A percentile compares a stretch with the other conserved stretches of the same genome.
These are phyloP conservation scores for Siphamia tubifer DNA, from an alignment of 2,113 vertebrate species.

Conservation along the genomic window DNA sequence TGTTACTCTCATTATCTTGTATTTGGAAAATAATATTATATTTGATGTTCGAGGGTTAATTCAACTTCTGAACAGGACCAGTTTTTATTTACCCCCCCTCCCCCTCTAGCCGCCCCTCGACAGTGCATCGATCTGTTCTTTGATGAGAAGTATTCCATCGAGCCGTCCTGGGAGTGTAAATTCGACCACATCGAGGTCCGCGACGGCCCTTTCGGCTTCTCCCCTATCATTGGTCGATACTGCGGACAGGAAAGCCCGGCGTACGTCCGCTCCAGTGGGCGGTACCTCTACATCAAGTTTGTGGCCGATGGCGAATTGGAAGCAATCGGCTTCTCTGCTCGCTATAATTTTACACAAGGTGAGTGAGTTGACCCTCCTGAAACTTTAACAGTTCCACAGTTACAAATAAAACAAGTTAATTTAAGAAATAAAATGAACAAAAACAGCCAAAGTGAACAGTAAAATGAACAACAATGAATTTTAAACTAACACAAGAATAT, in stretches of 20 bases:
- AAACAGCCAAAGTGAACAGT: too few species aligned
- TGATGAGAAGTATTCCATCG: slow-evolving; percentile 94
- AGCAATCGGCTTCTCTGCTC: slow-evolving; percentile 90
- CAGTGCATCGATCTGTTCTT: slow-evolving; percentile 97
- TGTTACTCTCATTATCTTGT: too few species aligned
- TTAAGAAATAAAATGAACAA: too few species aligned
- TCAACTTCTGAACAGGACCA: too few species aligned
- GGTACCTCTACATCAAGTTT: slow-evolving; percentile 98
- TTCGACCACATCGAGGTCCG: slow-evolving; percentile 98
- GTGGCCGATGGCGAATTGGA: slow-evolving; percentile 96
- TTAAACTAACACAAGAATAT: too few species aligned
- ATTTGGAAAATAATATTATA: too few species aligned
- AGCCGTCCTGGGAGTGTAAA: slow-evolving; percentile 98
- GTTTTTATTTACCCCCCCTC: neutral
- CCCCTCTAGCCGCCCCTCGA: slow-evolving; percentile 79
- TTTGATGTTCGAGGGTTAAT: too few species aligned
- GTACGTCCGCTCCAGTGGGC: slow-evolving; percentile 93
- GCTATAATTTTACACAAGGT: slow-evolving; percentile 98
- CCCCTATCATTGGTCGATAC: slow-evolving; percentile 95
- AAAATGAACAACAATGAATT: too few species aligned
- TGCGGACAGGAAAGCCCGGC: slow-evolving; percentile 93
- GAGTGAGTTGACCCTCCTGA: too few species aligned
- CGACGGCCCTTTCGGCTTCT: slow-evolving; percentile 96
- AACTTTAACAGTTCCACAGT: too few species aligned
- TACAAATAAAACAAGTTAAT: too few species aligned